Conservation (phyloP, 2,888 invertebrate species). For the Drosophila borealis region DNA sequence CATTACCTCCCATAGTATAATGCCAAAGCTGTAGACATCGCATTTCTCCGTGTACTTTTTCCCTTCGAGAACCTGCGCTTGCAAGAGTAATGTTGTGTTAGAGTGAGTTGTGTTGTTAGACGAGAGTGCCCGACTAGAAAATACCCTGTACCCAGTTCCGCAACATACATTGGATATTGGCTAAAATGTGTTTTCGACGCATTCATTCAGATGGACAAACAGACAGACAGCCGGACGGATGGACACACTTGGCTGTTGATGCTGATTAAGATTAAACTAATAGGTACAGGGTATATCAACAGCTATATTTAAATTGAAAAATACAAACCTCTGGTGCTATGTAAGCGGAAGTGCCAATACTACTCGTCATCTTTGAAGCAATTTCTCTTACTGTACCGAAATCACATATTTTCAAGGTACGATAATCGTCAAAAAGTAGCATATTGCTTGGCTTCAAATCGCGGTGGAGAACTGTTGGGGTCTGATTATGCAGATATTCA, state of each 20-base stretch:
- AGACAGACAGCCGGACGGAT: too few relatives aligned
- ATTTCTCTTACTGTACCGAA: slow-evolving; percentile 32
- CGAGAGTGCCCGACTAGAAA: too few relatives aligned
- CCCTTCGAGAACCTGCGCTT: slow-evolving; percentile 1
- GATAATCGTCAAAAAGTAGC: slow-evolving; percentile 5
- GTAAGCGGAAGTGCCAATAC: slow-evolving; percentile 38
- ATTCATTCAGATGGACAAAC: not conserved
- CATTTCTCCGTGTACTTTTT: slow-evolving; percentile 15
- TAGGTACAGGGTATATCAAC: not conserved
- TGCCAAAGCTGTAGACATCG: slow-evolving; percentile 49
- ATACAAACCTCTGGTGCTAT: slow-evolving; percentile 46
- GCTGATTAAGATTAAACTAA: too few relatives aligned
- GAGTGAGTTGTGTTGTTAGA: too few relatives aligned
- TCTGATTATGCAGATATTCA: slow-evolving; percentile 32
- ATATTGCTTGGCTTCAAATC: slow-evolving; percentile 50
- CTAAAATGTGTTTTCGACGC: too few relatives aligned
- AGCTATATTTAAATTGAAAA: not conserved
- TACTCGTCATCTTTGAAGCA: not conserved
- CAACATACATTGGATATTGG: not conserved
- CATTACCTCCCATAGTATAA: slow-evolving; percentile 53
- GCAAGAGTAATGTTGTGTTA: not conserved
- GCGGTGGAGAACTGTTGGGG: slow-evolving; percentile 40
- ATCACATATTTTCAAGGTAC: slow-evolving; percentile 50
- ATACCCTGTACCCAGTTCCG: too few relatives aligned
- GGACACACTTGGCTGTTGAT: too few relatives aligned